Conservation (phyloP, 1,140 invertebrate species). For the Spodoptera litura region DNA sequence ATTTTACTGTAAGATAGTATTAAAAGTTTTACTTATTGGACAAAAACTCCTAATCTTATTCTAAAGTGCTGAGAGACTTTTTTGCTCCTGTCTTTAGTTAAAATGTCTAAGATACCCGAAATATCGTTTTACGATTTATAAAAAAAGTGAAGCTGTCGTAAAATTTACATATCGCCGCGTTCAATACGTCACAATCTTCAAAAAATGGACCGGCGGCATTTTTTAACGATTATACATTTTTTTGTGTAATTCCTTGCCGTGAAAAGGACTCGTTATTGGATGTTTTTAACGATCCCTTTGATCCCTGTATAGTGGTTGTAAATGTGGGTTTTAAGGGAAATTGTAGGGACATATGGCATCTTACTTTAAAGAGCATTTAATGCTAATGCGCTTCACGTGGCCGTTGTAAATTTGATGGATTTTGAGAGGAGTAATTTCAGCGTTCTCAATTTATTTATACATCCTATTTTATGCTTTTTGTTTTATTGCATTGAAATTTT, state of each 20-base stretch:
- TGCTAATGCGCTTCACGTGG: conserved; percentile 42
- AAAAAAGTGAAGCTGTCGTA: conserved; percentile 13
- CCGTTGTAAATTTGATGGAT: conserved; percentile 30
- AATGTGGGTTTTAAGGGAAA: conserved; percentile 41
- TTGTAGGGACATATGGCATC: conserved; percentile 33
- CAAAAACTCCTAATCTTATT: no score
- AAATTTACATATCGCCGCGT: conserved; percentile 32
- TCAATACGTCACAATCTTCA: conserved; percentile 31
- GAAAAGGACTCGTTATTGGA: conserved; percentile 51
- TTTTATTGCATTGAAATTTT: neutral
- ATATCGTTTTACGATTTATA: neutral
- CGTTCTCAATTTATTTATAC: neutral
- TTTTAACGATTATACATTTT: conserved; percentile 58
- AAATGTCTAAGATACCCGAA: neutral
- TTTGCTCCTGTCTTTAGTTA: no score
- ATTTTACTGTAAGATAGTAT: no score
- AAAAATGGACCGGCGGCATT: conserved; percentile 59
- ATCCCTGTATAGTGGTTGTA: conserved; percentile 43
- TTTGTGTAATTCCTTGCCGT: conserved; percentile 64
- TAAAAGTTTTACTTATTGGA: no score
- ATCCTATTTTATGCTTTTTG: neutral
- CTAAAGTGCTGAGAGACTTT: no score
- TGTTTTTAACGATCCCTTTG: conserved; percentile 49
- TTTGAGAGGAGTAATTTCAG: conserved; percentile 10
- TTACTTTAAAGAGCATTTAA: conserved; percentile 37